These are phyloP conservation scores for Mantis religiosa DNA, from an alignment of 2,888 invertebrate species.

Conservation along the genomic window DNA sequence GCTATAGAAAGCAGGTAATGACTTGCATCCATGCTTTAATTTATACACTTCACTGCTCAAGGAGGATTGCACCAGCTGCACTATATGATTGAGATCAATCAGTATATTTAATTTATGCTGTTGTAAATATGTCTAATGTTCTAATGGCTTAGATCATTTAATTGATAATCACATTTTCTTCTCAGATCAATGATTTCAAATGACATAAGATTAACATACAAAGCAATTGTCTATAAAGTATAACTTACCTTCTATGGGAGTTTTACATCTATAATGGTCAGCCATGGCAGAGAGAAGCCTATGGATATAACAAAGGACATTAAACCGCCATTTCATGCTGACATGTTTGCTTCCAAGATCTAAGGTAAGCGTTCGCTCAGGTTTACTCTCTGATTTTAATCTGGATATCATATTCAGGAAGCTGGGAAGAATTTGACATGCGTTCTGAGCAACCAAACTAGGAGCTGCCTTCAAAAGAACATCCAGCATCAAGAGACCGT, in stretches of 20 bases:
- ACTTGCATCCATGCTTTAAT: too few species aligned
- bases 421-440: conserved; percentile 68
- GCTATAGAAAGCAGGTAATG: too few species aligned
- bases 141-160: too few species aligned
- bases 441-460: conserved; percentile 59
- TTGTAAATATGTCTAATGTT: too few species aligned
- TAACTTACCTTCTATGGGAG: neutral
- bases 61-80: too few species aligned
- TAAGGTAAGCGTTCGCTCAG: conserved; percentile 64
- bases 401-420: conserved; percentile 84
- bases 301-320: conserved; percentile 59
- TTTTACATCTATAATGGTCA: conserved; percentile 27
- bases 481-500: conserved; percentile 75
- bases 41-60: too few species aligned
- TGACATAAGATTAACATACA: too few species aligned
- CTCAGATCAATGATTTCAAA: too few species aligned
- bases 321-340: conserved; percentile 72
- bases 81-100: too few species aligned
- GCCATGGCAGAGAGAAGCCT: conserved; percentile 52
- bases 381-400: conserved; percentile 57
- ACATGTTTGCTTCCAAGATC: conserved; percentile 69
- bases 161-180: too few species aligned
- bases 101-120: too few species aligned
- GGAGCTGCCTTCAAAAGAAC: conserved; percentile 66
- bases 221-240: too few species aligned